Conservation (phyloP, 2,888 invertebrate species). For the Acleris literana region DNA sequence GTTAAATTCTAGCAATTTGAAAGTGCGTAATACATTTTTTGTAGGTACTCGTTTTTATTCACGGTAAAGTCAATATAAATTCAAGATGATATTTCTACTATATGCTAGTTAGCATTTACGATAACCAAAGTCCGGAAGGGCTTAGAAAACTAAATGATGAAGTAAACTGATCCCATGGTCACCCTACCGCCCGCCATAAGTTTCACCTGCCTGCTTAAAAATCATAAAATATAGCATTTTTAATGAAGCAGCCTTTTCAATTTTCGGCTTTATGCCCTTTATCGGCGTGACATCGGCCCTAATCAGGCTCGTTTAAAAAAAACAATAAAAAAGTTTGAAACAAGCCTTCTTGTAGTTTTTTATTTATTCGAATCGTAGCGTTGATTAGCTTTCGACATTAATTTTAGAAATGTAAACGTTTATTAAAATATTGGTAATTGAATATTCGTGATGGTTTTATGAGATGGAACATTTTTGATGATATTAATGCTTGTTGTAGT, state of each 20-base stretch:
- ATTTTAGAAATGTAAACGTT: constrained; percentile 50
- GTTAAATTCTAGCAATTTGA: too few species aligned
- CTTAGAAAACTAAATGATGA: too few species aligned
- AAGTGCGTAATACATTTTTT: too few species aligned
- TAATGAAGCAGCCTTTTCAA: constrained; percentile 81
- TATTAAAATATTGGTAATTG: constrained; percentile 42
- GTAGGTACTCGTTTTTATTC: not conserved
- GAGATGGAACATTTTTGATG: constrained; percentile 44
- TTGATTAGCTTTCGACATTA: constrained; percentile 75
- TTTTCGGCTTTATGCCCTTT: constrained; percentile 78
- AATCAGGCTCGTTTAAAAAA: constrained; percentile 68
- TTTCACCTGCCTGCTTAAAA: constrained; percentile 79
- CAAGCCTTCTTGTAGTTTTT: constrained; percentile 43
- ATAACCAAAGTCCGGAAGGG: too few species aligned
- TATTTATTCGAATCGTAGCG: constrained; percentile 58
- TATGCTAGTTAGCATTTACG: too few species aligned
- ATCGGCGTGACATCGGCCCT: constrained; percentile 82
- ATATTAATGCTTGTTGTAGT: not conserved
- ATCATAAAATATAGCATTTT: constrained; percentile 81
- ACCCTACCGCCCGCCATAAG: constrained; percentile 61
- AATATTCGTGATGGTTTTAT: constrained; percentile 62
- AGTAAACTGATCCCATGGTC: constrained; percentile 49
- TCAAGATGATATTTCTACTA: too few species aligned
- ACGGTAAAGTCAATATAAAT: not conserved
- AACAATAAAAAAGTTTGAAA: constrained; percentile 14